Percentiles rank a stretch among this genome's conserved stretches.
These are phyloP conservation scores for Prietella phreatophila DNA, from an alignment of 2,113 vertebrate genomes.

Conservation along the genomic window DNA sequence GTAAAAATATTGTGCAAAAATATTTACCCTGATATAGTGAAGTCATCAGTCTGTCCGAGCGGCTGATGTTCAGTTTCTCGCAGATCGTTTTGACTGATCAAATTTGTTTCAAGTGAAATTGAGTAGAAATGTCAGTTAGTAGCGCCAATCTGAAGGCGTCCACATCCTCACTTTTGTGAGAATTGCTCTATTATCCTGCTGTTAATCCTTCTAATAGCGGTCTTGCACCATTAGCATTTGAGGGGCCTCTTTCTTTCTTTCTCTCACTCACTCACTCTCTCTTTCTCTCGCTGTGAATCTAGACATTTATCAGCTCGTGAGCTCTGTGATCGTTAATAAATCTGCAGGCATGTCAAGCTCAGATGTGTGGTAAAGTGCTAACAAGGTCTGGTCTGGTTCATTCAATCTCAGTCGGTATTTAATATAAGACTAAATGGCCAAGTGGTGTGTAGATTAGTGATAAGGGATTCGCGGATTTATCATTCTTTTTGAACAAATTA, in stretches of 20 bases:
- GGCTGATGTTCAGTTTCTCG: neutral
- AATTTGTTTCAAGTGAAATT: conserved; percentile 15
- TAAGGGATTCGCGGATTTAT: neutral
- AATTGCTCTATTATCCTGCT: conserved; percentile 37
- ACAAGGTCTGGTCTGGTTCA: conserved; percentile 8
- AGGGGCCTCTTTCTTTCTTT: conserved; percentile 5
- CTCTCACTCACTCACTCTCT: neutral
- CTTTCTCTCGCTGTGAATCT: conserved; percentile 23
- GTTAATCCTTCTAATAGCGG: conserved; percentile 45
- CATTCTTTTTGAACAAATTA: conserved; percentile 4
- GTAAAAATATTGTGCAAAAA: neutral
- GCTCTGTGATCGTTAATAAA: conserved; percentile 40
- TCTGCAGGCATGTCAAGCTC: conserved; percentile 21
- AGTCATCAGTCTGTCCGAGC: neutral
- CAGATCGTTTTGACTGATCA: neutral
- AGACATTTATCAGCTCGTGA: conserved; percentile 12
- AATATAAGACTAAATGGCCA: neutral
- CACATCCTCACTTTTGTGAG: conserved; percentile 2
- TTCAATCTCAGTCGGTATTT: conserved; percentile 4
- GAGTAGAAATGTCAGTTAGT: conserved; percentile 11
- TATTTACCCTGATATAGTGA: neutral
- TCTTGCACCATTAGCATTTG: conserved; percentile 40
- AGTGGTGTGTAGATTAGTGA: neutral
- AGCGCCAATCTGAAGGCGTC: neutral
- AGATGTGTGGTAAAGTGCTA: conserved; percentile 8